Conservation (phyloP, 2,888 invertebrate species). For the Thecocarcelia acutangulata region DNA sequence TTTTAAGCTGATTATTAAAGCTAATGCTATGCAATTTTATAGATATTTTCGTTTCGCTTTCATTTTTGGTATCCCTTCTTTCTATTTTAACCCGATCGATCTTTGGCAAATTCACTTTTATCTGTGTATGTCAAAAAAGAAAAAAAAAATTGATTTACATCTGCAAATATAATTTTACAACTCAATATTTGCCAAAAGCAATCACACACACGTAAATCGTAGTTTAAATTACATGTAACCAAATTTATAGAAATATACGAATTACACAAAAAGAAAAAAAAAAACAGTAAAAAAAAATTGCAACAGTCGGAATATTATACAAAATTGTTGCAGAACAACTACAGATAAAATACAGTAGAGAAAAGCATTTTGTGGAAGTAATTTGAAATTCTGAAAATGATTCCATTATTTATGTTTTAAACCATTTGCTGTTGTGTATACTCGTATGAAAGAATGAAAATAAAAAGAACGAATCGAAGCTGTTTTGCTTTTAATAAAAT, state of each 20-base stretch:
- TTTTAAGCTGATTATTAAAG: too few relatives aligned
- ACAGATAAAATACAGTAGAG: not conserved
- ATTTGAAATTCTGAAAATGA: conserved; percentile 2
- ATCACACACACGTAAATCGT: not conserved
- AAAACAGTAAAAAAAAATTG: not conserved
- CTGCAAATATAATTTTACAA: not conserved
- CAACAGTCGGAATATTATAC: not conserved
- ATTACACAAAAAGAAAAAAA: not conserved
- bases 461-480: not conserved
- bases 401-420: not conserved
- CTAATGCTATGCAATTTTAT: too few relatives aligned
- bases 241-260: not conserved
- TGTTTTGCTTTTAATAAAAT: not conserved
- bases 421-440: conserved; percentile 2
- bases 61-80: too few relatives aligned
- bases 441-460: not conserved
- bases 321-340: not conserved
- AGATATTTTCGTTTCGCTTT: too few relatives aligned
- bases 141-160: not conserved
- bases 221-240: not conserved
- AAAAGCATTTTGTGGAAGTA: not conserved
- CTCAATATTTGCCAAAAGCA: conserved; percentile 13
- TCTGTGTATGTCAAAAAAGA: not conserved
- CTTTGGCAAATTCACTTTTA: too few relatives aligned
- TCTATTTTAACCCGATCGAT: too few relatives aligned